Conservation (phyloP, 2,797 vertebrate genomes). For the Bradypodion ventrale region DNA sequence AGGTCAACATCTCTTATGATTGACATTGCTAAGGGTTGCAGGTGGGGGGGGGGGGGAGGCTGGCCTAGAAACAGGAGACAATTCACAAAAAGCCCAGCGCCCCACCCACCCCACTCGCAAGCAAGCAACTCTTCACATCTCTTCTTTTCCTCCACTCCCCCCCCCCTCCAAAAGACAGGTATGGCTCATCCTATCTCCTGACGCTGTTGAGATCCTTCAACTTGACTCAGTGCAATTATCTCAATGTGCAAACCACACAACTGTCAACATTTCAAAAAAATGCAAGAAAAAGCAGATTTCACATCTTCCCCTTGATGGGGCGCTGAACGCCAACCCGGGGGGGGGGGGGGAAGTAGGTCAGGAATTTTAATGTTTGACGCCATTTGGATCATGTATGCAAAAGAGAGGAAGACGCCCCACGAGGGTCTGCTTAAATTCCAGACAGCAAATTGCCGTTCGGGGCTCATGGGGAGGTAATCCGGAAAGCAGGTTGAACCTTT, state of each 20-base stretch:
- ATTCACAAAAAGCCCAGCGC: no score
- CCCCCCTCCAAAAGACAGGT: not conserved
- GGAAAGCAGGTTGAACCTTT: not conserved
- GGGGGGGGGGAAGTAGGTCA: slow-evolving; percentile 23
- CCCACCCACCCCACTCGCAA: no score
- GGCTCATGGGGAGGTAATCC: not conserved
- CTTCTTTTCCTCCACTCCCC: not conserved
- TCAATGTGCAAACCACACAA: not conserved
- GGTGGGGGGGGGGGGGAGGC: no score
- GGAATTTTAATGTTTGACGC: not conserved
- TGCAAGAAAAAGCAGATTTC: slow-evolving; percentile 6
- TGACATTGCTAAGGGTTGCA: no score
- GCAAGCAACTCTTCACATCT: not conserved
- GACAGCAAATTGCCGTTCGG: not conserved
- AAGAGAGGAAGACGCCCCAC: not conserved
- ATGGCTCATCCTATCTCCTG: no score
- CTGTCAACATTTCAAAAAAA: slow-evolving; percentile 20
- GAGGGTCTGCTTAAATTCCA: not conserved
- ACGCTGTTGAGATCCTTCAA: not conserved
- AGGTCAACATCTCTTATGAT: no score
- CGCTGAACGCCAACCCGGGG: not conserved
- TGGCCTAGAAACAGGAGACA: no score
- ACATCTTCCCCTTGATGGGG: not conserved
- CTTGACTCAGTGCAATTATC: not conserved
- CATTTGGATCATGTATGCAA: not conserved